These are phyloP conservation scores for Apogon talboti DNA, from an alignment of 2,797 vertebrate genomes.

Conservation along the genomic window DNA sequence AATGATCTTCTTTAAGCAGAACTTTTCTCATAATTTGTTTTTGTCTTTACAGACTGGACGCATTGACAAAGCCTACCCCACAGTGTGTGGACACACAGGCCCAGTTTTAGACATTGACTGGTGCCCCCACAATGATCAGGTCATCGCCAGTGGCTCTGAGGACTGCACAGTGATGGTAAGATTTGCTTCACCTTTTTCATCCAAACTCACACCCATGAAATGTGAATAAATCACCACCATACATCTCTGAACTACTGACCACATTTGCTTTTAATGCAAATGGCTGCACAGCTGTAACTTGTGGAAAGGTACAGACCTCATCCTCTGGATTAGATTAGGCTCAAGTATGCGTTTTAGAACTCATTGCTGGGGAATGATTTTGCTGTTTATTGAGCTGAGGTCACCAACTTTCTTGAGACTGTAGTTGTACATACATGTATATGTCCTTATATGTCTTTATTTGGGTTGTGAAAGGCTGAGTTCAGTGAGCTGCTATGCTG, in stretches of 20 bases:
- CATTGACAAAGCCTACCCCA: conserved; percentile 97
- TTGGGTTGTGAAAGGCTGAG: conserved; percentile 58
- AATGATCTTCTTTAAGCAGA: conserved; percentile 22
- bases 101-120: conserved; percentile 97
- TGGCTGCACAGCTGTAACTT: conserved; percentile 52
- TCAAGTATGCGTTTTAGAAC: conserved; percentile 73
- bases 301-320: conserved; percentile 62
- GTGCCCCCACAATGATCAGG: conserved; percentile 97
- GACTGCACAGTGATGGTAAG: conserved; percentile 97
- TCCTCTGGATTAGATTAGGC: conserved; percentile 79
- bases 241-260: conserved; percentile 40
- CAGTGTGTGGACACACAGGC: conserved; percentile 96
- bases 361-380: conserved; percentile 76
- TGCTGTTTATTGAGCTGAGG: conserved; percentile 78
- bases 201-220: conserved; percentile 10
- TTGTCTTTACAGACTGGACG: conserved; percentile 88
- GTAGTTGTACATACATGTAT: conserved; percentile 42
- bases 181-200: conserved; percentile 8
- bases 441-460: conserved; percentile 76
- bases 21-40: conserved; percentile 63
- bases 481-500: conserved; percentile 33
- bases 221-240: background rate
- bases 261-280: conserved; percentile 56
- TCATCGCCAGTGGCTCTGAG: conserved; percentile 96
- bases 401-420: conserved; percentile 71